Conservation (phyloP, 2,797 vertebrate genomes). For the Synaphobranchus kaupii region DNA sequence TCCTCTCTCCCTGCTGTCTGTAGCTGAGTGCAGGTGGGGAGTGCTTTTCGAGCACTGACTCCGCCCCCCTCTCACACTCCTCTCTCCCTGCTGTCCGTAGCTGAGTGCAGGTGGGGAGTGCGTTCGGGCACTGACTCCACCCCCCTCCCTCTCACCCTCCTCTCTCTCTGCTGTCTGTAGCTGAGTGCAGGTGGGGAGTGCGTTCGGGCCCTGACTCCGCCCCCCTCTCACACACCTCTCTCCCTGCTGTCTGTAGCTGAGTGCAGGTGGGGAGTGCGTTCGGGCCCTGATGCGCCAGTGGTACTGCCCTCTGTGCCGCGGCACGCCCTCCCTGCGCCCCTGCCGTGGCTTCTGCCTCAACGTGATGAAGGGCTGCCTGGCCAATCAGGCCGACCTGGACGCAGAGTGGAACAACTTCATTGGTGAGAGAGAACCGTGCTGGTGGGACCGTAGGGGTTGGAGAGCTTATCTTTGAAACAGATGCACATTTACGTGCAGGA, state of each 20-base stretch:
- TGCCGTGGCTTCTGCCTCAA: conserved; percentile 86
- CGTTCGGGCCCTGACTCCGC: too few relatives aligned
- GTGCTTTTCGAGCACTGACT: too few relatives aligned
- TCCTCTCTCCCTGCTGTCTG: not conserved
- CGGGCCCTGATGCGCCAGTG: conserved; percentile 86
- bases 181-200: too few relatives aligned
- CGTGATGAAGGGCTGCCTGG: conserved; percentile 87
- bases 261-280: conserved; percentile 70
- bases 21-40: too few relatives aligned
- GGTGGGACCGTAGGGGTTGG: not conserved
- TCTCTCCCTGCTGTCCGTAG: conserved; percentile 45
- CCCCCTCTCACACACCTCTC: not conserved
- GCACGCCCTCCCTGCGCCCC: conserved; percentile 76
- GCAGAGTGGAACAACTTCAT: conserved; percentile 86
- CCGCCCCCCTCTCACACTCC: not conserved
- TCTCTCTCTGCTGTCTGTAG: conserved; percentile 24
- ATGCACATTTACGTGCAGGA: not conserved
- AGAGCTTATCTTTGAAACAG: not conserved
- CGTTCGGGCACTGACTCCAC: conserved; percentile 70
- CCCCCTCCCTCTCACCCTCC: not conserved
- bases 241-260: conserved; percentile 59
- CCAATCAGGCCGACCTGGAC: conserved; percentile 81
- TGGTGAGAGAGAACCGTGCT: conserved; percentile 66
- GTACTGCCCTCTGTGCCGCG: conserved; percentile 85
- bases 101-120: conserved; percentile 72